phyloP scores from a whole-genome alignment of 1,140 invertebrate species.

The Latrodectus geometricus region DNA sequence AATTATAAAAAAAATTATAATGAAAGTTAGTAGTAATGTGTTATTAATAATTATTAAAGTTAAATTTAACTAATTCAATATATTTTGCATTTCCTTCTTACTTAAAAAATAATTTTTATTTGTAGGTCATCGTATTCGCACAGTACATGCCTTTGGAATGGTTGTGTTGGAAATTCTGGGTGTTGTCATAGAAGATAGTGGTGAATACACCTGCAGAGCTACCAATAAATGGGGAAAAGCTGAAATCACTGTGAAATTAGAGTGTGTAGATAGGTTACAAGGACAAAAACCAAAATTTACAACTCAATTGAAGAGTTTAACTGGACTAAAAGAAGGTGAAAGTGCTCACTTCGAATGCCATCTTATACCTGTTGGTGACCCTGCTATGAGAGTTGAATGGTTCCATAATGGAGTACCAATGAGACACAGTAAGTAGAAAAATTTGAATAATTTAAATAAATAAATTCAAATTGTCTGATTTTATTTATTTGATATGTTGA shows the following conservation, averaged over 20 bases:
- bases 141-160: constrained; percentile 95
- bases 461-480: too few relatives aligned
- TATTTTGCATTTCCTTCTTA: not conserved
- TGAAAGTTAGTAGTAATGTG: not conserved
- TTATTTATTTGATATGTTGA: too few relatives aligned
- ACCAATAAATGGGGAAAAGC: constrained; percentile 71
- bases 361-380: constrained; percentile 91
- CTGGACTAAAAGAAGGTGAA: constrained; percentile 88
- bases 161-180: constrained; percentile 95
- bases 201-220: constrained; percentile 79
- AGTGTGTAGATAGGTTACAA: constrained; percentile 85
- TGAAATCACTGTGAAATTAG: constrained; percentile 84
- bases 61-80: not conserved
- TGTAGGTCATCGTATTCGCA: constrained; percentile 81
- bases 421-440: constrained; percentile 76
- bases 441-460: too few relatives aligned
- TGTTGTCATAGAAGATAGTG: constrained; percentile 79
- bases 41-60: not conserved
- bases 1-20: too few relatives aligned
- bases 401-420: constrained; percentile 91
- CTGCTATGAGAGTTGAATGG: constrained; percentile 95
- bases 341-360: constrained; percentile 79
- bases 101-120: not conserved
- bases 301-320: constrained; percentile 85
- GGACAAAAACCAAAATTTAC: constrained; percentile 90